Base-by-base conservation (phyloP, 2,888 invertebrate genomes). In the Drosophila rellima region DNA sequence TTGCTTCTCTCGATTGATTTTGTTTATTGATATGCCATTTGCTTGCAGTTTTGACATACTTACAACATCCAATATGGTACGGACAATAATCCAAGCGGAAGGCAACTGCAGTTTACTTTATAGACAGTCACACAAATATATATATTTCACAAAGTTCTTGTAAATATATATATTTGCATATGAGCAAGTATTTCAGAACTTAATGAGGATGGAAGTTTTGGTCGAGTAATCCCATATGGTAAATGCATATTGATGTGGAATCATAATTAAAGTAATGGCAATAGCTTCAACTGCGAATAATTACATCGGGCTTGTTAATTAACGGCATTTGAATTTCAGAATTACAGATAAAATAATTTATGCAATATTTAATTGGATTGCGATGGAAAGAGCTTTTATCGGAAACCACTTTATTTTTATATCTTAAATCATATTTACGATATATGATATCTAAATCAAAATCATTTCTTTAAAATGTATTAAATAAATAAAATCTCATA, bases 191-290 rank as follows among this genome's bases (percentile, higher is more conserved):
- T 60, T 55, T 45, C 23, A 44, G 47, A 45, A 18, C 13, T 71
- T 67, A 75, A 78, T 75, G 74, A 71, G 65, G 47, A 67, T 72
- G 71, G 52, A 70, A 70, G 48, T 63, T 74, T 70, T 44, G 74
- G 52, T 68, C 54, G 44, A 69, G 61, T 87, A 83, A 78, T 84
- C 75, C 79, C 51, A 66, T 65, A 59, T 64, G 65, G 51, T 70
- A 72, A 70, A 75, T 64, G 80, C 86, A 80, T 62, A 67, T 70
- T 63, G 67, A 77, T 77, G 76, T 68, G 77, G 70, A 78, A 63
- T 61, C 44, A 78, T 75, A 78, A 78, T 78, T 78, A 74, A 78
- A 54, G 74, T 54, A 55, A 69, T 61, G 45, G 17, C 48, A 52
- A 61, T 64, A 45, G 68, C 37, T 45, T 61, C 35, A 54, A 54